Conservation (phyloP, 1,140 invertebrate species). For the Anastatus disparis region DNA sequence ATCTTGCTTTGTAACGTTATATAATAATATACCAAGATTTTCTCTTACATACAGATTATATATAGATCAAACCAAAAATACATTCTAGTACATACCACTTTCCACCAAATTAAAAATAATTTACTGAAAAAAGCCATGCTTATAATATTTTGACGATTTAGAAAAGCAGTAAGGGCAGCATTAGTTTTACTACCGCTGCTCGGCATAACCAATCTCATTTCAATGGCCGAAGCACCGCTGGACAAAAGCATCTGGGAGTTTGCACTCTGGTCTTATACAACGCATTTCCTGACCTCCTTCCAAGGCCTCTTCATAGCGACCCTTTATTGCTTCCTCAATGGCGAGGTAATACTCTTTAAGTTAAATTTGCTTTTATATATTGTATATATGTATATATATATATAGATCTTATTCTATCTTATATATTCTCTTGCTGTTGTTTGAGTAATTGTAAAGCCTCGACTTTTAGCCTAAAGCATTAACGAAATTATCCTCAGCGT, state of each 20-base stretch:
- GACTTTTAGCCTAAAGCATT: too few relatives aligned
- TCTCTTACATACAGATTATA: too few relatives aligned
- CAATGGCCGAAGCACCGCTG: slow-evolving; percentile 76
- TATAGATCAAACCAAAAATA: too few relatives aligned
- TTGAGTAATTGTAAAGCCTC: too few relatives aligned
- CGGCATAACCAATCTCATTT: slow-evolving; percentile 82
- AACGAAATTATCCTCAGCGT: too few relatives aligned
- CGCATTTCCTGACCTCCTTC: slow-evolving; percentile 84
- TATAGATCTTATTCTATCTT: neutral
- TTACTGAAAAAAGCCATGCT: neutral
- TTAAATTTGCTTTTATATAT: too few relatives aligned
- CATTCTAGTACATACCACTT: too few relatives aligned
- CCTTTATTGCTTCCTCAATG: slow-evolving; percentile 89
- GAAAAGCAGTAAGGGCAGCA: slow-evolving; percentile 83
- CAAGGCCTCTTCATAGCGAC: slow-evolving; percentile 88
- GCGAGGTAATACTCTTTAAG: slow-evolving; percentile 76
- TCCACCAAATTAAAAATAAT: too few relatives aligned
- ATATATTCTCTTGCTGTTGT: neutral
- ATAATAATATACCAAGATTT: too few relatives aligned
- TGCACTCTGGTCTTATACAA: slow-evolving; percentile 82
- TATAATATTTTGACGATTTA: too few relatives aligned
- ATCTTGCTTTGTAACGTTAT: too few relatives aligned
- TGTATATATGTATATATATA: neutral
- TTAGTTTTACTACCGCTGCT: slow-evolving; percentile 84
- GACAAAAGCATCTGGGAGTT: slow-evolving; percentile 76